Conservation (phyloP, 2,113 vertebrate genomes). For the Oncorhynchus keta region DNA sequence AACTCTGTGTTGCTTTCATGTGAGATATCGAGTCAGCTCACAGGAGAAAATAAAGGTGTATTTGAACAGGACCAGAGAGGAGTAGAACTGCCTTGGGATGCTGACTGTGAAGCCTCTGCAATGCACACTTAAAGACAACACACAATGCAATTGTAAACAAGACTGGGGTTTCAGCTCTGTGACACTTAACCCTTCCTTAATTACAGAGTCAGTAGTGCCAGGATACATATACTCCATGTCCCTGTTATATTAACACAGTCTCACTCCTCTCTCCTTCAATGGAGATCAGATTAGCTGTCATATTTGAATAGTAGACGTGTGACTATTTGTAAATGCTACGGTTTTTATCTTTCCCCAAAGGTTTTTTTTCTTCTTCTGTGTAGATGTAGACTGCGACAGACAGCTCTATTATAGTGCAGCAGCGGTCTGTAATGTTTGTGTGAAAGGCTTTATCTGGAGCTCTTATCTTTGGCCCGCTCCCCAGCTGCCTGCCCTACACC, state of each 20-base stretch:
- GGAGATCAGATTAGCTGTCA: background rate
- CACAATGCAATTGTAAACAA: background rate
- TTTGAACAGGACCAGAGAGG: background rate
- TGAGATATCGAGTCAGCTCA: slow-evolving; percentile 7
- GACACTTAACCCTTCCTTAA: background rate
- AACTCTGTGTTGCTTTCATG: slow-evolving; percentile 41
- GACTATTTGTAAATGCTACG: no score
- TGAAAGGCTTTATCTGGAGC: slow-evolving; percentile 8
- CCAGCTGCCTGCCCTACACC: slow-evolving; percentile 11
- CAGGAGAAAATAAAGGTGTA: background rate
- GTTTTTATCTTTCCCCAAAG: no score
- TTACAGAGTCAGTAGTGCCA: background rate
- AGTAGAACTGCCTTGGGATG: background rate
- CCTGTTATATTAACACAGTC: background rate
- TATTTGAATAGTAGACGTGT: background rate
- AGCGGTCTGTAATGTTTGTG: background rate
- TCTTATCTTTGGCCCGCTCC: slow-evolving; percentile 11
- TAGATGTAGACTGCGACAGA: background rate
- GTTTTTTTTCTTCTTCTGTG: background rate
- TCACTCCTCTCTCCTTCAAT: background rate
- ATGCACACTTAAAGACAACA: background rate
- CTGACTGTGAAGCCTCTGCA: background rate
- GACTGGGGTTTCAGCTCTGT: background rate
- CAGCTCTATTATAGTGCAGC: background rate
- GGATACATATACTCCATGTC: background rate